Evolutionary conservation across 2,797 vertebrate species (phyloP), one percentile per base, ranked within the genome.

Genomic region (Acipenser ruthenus): DNA sequence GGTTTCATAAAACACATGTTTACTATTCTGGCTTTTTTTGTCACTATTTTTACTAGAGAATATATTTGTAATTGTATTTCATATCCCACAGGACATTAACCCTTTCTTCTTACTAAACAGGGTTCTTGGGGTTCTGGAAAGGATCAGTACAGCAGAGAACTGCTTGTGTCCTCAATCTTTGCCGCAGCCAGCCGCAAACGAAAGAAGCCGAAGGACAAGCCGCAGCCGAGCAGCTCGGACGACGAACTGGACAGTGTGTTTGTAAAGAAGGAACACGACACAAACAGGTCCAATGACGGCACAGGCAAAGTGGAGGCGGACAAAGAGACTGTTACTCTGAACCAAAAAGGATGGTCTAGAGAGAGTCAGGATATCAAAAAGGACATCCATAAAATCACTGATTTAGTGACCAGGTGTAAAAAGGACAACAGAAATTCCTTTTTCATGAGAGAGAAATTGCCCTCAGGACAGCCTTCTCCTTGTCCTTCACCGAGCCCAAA

Each of bases 91-190:
- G 37, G 37, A 37, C 37, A 5, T 37, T 37, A 37, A 37, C 37
- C 37, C 4, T 37, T 37, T 37, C 37, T 37, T 37, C 37, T 37
- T 37, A 37, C 37, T 37, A 37, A 37, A 67, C 83, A 98, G 95
- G 94, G 92, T 82, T 97, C 95, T 79, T 98, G 93, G 95, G 94
- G 94, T 72, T 96, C 95, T 66, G 95, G 93, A 87, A 98, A 93
- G 89, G 95, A 98, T 77, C 94, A 93, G 75, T 95, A 90, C 83
- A 96, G 93, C 87, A 84, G 91, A 82, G 96, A 99, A 72, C 90
- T 97, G 82, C 91, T 98, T 70, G 95, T 97, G 70, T 96, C 96
- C 87, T 99, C 95, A 82, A 93, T 99, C 88, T 98, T 99, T 88
- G 96, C 95, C 83, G 95, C 91, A 74, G 94, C 95, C 79, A 96